Evolutionary conservation across 37 sponge, comb jelly and placozoan species (phyloP).

Genomic region (Spongilla lacustris): DNA sequence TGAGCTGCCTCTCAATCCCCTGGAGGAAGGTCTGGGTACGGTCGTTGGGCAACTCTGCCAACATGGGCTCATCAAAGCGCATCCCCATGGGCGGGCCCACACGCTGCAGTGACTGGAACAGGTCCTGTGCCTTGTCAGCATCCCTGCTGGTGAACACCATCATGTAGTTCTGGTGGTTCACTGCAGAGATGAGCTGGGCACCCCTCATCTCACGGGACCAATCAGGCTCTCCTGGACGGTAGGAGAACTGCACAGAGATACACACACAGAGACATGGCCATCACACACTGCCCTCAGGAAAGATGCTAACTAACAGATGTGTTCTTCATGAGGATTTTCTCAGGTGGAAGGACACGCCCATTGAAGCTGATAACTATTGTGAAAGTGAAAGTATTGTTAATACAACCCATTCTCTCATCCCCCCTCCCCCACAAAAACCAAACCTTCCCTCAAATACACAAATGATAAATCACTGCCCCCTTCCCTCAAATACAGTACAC

Average conservation of each 20-base stretch:
- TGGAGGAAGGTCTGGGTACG: constrained; percentile 80
- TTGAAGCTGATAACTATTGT: constrained; percentile 18
- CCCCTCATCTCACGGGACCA: constrained; percentile 88
- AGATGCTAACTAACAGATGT: neutral
- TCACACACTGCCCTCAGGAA: no score
- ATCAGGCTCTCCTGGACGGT: constrained; percentile 59
- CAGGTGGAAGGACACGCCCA: constrained; percentile 67
- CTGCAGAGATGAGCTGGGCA: constrained; percentile 43
- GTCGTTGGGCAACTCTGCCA: constrained; percentile 62
- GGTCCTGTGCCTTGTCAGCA: constrained; percentile 60
- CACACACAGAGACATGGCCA: neutral
- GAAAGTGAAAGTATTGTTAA: no score
- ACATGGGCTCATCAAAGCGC: constrained; percentile 18
- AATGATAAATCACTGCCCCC: neutral
- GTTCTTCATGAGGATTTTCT: constrained; percentile 59
- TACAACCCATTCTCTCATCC: neutral
- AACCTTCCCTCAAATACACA: neutral
- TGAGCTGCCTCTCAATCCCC: constrained; percentile 39
- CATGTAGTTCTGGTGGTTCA: constrained; percentile 50
- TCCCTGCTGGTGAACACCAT: constrained; percentile 73
- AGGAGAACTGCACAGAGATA: constrained; percentile 24
- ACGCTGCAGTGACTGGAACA: constrained; percentile 57
- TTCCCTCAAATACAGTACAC: neutral
- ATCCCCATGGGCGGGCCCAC: constrained; percentile 93
- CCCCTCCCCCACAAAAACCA: neutral